Percentiles rank a stretch among this genome's conserved stretches.
phyloP scores from a whole-genome alignment of 2,888 invertebrate species.

The Rhingia rostrata region DNA sequence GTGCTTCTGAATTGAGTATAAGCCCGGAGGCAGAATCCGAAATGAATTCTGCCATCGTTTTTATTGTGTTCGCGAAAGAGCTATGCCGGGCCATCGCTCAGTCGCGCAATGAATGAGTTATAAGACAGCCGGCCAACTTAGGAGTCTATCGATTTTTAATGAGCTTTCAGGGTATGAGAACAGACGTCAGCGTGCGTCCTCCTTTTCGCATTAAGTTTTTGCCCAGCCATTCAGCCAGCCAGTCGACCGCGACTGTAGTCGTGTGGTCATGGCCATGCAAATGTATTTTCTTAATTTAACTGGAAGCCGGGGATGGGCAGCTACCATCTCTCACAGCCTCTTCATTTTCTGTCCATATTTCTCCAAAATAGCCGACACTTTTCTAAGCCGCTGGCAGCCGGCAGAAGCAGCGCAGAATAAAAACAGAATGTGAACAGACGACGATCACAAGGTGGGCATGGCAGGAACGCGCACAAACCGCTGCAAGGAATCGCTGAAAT shows the following conservation, averaged over 20 bases:
- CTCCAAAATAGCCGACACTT: slow-evolving; percentile 74
- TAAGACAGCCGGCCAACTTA: slow-evolving; percentile 73
- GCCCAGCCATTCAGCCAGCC: not conserved
- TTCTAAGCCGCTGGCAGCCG: slow-evolving; percentile 72
- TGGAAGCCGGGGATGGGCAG: slow-evolving; percentile 72
- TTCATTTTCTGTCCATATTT: slow-evolving; percentile 72
- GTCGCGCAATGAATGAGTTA: slow-evolving; percentile 70
- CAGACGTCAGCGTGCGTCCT: slow-evolving; percentile 58
- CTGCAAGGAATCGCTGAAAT: slow-evolving; percentile 73
- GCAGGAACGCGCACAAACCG: slow-evolving; percentile 70
- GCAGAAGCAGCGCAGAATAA: slow-evolving; percentile 15
- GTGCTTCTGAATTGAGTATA: slow-evolving; percentile 89
- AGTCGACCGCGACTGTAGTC: slow-evolving; percentile 32
- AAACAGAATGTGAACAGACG: slow-evolving; percentile 42
- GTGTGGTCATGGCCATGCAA: slow-evolving; percentile 64
- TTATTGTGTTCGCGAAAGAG: slow-evolving; percentile 79
- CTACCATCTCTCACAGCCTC: slow-evolving; percentile 71
- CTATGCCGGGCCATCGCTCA: slow-evolving; percentile 62
- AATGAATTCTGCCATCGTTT: slow-evolving; percentile 83
- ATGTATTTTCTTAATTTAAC: slow-evolving; percentile 73
- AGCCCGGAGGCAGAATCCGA: slow-evolving; percentile 87
- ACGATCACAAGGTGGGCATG: slow-evolving; percentile 63
- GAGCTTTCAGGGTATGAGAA: slow-evolving; percentile 72
- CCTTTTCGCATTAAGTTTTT: slow-evolving; percentile 52
- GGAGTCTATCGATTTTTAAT: slow-evolving; percentile 77